Base-by-base conservation (phyloP, 2,113 vertebrate species). In the Neopipo cinnamomea region DNA sequence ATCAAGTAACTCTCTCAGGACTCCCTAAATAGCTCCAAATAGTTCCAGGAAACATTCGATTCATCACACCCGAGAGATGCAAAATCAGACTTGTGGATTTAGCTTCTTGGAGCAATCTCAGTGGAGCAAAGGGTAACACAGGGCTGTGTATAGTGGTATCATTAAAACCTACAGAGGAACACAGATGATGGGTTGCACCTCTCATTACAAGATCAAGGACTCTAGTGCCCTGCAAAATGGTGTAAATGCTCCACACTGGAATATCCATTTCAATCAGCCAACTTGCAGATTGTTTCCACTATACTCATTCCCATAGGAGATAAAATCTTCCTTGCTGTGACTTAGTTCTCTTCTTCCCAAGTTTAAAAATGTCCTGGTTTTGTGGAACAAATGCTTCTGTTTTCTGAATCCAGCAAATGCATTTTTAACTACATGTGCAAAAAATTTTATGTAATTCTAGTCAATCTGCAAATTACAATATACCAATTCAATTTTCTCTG, bases 1-100 rank as follows among this genome's bases (percentile, higher is more conserved):
- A 91, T 63, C 42, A 33, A 81, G 35, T 71, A 78, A 84, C 55
- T 92, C 75, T 73, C 94, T 91, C 47, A 87, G 61, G 63, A n/a
- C 52, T 86, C 95, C 56, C 46, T 95, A 91, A 95, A 95, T 91
- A 93, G 76, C 76, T 93, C 24, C 41, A 89, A 63, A 83, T 89
- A 52, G 73, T 93, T 96, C 89, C 94, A 93, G 93, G 96, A 93
- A 95, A 92, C 6, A 72, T 59, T 84, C 86, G 30, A 30, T 92
- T 95, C 58, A 86, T 92, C 80, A 47, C 65, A 92, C 24, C 4
- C 0, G 21, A 88, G 82, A 93, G 68, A 92, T 67, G 52, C 16
- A 23, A 93, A 95, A 81, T 89, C 49, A 84, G 75, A 53, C 68
- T 55, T 81, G 33, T 37, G 56, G 63, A 71, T 84, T 91, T 67